Percentiles rank a stretch among this genome's conserved stretches.
phyloP scores from a whole-genome alignment of 2,113 vertebrate genomes.

The Rhinolophus sinicus region DNA sequence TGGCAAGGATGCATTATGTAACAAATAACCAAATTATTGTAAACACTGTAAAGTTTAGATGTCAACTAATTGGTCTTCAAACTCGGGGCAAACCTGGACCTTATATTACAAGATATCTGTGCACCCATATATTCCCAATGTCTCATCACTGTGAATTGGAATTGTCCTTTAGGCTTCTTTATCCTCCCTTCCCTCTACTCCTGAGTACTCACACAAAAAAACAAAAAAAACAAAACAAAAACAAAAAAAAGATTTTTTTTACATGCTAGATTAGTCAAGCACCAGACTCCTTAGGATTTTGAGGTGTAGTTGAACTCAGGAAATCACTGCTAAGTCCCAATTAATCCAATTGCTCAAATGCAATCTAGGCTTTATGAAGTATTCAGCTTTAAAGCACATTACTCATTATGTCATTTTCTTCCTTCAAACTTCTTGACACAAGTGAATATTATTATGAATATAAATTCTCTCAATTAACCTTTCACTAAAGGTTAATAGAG shows the following conservation, averaged over 20 bases:
- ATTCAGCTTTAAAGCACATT: conserved; percentile 42
- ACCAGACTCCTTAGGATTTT: conserved; percentile 11
- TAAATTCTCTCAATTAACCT: conserved; percentile 69
- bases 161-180: not conserved
- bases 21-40: not conserved
- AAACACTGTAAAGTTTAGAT: not conserved
- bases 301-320: conserved; percentile 36
- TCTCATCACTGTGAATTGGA: not conserved
- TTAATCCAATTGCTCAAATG: conserved; percentile 61
- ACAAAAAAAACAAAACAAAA: too few species aligned
- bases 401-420: not conserved
- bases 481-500: conserved; percentile 67
- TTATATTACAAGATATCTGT: not conserved
- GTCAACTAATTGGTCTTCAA: not conserved
- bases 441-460: conserved; percentile 58
- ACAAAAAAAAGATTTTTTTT: not conserved
- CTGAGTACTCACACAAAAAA: not conserved
- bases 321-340: conserved; percentile 33
- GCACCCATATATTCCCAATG: not conserved
- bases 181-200: not conserved
- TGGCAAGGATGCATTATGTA: not conserved
- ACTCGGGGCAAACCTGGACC: not conserved
- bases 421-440: conserved; percentile 49
- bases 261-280: not conserved
- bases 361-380: not conserved